phyloP scores from a whole-genome alignment of 2,888 invertebrate species.

The Euzetes globulus region DNA sequence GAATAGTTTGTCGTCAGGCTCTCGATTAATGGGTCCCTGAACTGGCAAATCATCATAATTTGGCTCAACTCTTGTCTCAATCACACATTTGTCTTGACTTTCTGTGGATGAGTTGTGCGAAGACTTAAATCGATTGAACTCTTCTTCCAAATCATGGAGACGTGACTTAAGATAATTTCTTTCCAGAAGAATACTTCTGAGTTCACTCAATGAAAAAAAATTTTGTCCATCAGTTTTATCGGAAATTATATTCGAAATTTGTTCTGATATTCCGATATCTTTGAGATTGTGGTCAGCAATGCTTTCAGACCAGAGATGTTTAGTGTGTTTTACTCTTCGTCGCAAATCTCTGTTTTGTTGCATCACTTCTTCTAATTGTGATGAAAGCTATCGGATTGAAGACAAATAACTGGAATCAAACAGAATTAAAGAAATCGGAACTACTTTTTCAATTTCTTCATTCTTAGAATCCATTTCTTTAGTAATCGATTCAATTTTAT shows the following conservation, averaged over 20 bases:
- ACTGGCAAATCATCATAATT: slow-evolving; percentile 71
- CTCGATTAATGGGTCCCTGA: slow-evolving; percentile 90
- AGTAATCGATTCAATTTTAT: not conserved
- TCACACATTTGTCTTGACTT: not conserved
- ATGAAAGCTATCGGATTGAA: not conserved
- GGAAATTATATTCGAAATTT: not conserved
- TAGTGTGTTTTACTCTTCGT: not conserved
- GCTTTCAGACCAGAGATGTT: not conserved
- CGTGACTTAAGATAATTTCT: slow-evolving; percentile 87
- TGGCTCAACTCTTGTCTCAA: slow-evolving; percentile 17
- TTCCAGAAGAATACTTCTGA: slow-evolving; percentile 79
- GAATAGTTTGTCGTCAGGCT: slow-evolving; percentile 68
- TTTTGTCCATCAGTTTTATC: slow-evolving; percentile 54
- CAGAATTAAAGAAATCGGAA: slow-evolving; percentile 54
- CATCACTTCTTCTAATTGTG: slow-evolving; percentile 5
- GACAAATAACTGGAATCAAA: not conserved
- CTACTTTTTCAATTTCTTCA: slow-evolving; percentile 27
- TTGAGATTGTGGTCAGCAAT: not conserved
- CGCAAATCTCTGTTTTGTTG: slow-evolving; percentile 4
- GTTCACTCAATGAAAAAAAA: slow-evolving; percentile 69
- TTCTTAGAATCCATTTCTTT: slow-evolving; percentile 26
- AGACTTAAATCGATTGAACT: slow-evolving; percentile 66
- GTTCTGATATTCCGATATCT: not conserved
- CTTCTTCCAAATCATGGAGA: slow-evolving; percentile 86
- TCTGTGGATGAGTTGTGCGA: not conserved